Evolutionary conservation across 2,888 invertebrate genomes (phyloP), one percentile per base, ranked within the genome.

Genomic region (Eupithecia tripunctaria): DNA sequence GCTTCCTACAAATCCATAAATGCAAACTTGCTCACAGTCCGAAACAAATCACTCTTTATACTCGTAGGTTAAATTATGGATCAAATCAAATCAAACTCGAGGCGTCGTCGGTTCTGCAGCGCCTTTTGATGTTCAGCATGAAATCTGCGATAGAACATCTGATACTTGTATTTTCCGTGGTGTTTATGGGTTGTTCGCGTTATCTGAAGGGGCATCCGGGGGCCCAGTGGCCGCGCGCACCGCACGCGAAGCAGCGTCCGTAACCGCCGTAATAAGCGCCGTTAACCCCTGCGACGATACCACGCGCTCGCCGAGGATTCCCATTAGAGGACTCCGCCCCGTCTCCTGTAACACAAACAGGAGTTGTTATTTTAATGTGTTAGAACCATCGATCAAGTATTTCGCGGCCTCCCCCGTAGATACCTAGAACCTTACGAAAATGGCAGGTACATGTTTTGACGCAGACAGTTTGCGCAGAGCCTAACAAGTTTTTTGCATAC

Each of bases 251-350:
- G 86, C 96, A 96, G 73, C 91, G 86, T 18, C 96, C 96, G 89
- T 95, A 96, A 77, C 96, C 96, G 76, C 96, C 96, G 89, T 94
- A 96, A 87, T 95, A 95, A 41, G 89, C 83, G 62, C 89, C 92
- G 7, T 88, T 86, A 25, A 83, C 59, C 5, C 94, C 93, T 70
- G 85, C 82, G 81, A 92, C 86, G 75, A 14, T 18, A 64, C 81
- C 74, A 64, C 83, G 38, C 84, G 76, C 29, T 32, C 75, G 66
- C 56, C 72, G 66, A 62, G 66, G 51, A 56, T 65, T 56, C 76
- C 32, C 21, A 75, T 7, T 10, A 36, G 8, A 56, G 70, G 41
- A 32, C 72, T 5, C 62, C 68, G 36, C 32, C 14, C 41, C 5
- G 27, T 38, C 8, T 36, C 59, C 70, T 70, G 68, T 8, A 73